Conservation (phyloP, 2,113 vertebrate species). For the Cryptotis parvus region DNA sequence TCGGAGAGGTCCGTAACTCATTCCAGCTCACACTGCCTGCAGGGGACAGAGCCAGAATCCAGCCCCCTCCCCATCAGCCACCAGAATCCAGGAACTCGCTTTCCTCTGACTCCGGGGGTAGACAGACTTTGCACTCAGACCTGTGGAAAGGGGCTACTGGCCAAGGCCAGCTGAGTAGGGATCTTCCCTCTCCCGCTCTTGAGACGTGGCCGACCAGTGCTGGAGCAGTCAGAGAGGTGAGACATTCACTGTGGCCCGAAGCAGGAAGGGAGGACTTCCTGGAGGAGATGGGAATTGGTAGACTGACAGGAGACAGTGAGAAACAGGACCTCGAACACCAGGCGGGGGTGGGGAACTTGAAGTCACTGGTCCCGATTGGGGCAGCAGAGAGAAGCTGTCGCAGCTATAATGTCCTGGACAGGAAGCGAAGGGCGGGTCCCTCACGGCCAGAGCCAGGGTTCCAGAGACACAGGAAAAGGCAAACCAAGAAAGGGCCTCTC, state of each 20-base stretch:
- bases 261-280: constrained; percentile 27
- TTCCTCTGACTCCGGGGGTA: background rate
- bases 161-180: background rate
- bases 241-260: background rate
- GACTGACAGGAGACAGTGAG: background rate
- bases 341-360: too few species aligned
- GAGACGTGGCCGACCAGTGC: background rate
- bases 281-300: background rate
- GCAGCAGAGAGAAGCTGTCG: background rate
- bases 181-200: background rate
- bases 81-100: background rate
- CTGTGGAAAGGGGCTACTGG: background rate
- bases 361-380: too few species aligned
- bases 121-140: background rate
- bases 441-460: background rate
- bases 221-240: background rate
- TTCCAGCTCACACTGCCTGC: background rate
- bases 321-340: too few species aligned
- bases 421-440: background rate
- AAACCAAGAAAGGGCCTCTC: background rate
- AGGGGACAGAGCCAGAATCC: background rate
- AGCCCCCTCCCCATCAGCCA: background rate
- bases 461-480: background rate
- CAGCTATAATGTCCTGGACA: background rate
- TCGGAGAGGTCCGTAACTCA: background rate